Conservation (phyloP, 2,113 vertebrate genomes). For the Oostethus manadensis region DNA sequence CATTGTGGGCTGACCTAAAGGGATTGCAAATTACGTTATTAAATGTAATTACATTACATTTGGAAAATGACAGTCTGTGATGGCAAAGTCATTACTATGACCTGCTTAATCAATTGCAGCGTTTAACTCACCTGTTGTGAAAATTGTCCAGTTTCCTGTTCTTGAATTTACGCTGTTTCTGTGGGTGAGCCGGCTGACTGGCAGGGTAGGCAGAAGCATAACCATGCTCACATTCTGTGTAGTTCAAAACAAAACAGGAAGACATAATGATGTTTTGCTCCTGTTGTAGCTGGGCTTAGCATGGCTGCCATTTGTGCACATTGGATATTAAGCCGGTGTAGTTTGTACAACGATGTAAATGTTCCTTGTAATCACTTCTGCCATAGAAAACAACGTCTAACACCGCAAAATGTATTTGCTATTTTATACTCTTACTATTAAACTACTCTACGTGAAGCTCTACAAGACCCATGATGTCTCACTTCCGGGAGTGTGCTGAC, state of each 20-base stretch:
- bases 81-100: background rate
- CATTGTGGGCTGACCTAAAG: slow-evolving; percentile 90
- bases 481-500: slow-evolving; percentile 76
- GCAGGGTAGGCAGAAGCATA: slow-evolving; percentile 87
- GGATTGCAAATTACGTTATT: slow-evolving; percentile 28
- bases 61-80: background rate
- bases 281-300: too few relatives aligned
- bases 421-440: background rate
- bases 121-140: slow-evolving; percentile 53
- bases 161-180: slow-evolving; percentile 83
- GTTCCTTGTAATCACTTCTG: background rate
- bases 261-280: slow-evolving; percentile 2
- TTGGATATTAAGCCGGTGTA: background rate
- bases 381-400: background rate
- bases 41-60: background rate
- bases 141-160: slow-evolving; percentile 77
- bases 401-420: too few relatives aligned
- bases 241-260: slow-evolving; percentile 25
- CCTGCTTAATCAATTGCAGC: background rate
- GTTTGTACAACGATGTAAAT: background rate
- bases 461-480: slow-evolving; percentile 61
- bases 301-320: background rate
- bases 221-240: slow-evolving; percentile 89
- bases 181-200: slow-evolving; percentile 71
- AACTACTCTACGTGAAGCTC: slow-evolving; percentile 4